Percentiles rank a stretch among this genome's conserved stretches.
phyloP scores from a whole-genome alignment of 2,797 vertebrate genomes.

The Phrynocephalus guinanensis region DNA sequence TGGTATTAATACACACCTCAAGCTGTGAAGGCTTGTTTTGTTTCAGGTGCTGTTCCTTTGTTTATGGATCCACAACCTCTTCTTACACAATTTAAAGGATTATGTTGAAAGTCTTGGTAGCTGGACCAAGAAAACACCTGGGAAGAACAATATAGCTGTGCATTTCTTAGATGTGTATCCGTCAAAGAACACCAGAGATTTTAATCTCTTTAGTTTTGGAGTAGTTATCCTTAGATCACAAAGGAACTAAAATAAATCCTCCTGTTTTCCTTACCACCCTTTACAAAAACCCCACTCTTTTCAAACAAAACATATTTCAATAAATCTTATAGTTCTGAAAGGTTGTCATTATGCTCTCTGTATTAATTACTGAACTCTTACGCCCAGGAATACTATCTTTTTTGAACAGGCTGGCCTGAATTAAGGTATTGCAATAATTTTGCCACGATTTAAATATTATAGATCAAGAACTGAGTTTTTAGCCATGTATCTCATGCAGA shows the following conservation, averaged over 20 bases:
- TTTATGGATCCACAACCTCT: background rate
- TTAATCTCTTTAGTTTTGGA: background rate
- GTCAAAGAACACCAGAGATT: background rate
- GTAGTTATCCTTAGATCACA: background rate
- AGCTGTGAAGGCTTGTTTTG: background rate
- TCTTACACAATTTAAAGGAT: background rate
- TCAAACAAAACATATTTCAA: background rate
- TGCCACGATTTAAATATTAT: background rate
- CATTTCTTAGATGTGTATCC: background rate
- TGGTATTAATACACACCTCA: background rate
- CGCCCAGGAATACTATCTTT: background rate
- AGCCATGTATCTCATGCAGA: background rate
- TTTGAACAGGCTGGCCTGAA: background rate
- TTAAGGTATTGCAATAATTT: background rate
- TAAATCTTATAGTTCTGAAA: background rate
- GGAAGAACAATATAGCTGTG: background rate
- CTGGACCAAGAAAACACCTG: background rate
- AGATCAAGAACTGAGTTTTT: background rate
- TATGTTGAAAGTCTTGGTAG: conserved; percentile 4
- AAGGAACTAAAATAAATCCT: background rate
- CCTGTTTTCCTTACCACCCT: background rate
- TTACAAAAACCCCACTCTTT: background rate
- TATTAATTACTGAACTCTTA: background rate
- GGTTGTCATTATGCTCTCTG: background rate
- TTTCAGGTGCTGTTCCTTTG: background rate